Conservation (phyloP, 2,113 vertebrate species). For the Saccopteryx bilineata region DNA sequence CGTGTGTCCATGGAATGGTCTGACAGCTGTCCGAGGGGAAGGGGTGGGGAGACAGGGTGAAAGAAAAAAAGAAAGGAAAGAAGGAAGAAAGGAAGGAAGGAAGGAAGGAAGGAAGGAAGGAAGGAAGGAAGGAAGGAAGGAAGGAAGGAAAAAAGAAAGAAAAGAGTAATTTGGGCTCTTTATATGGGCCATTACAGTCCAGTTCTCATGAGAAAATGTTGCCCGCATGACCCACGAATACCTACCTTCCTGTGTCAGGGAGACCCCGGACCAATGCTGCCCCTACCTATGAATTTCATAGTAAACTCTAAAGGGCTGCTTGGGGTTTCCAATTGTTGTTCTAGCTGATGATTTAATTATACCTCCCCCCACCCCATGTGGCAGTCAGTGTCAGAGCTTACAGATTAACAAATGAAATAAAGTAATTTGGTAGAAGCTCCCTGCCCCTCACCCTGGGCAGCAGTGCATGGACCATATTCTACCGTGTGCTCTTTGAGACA, state of each 20-base stretch:
- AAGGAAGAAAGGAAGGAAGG: too few relatives aligned
- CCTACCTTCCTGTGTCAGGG: neutral
- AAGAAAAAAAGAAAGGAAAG: too few relatives aligned
- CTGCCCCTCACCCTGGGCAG: neutral
- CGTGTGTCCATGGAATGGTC: too few relatives aligned
- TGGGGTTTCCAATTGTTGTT: neutral
- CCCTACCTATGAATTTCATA: neutral
- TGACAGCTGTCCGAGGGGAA: too few relatives aligned
- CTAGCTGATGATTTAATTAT: neutral
- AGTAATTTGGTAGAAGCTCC: neutral
- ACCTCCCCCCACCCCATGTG: too few relatives aligned
- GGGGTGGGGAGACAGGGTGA: too few relatives aligned
- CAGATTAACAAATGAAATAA: constrained; percentile 63
- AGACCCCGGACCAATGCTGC: too few relatives aligned
- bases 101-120: too few relatives aligned
- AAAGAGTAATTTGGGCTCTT: neutral
- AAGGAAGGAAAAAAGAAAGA: too few relatives aligned
- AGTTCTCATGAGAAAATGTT: neutral
- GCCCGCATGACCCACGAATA: neutral
- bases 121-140: too few relatives aligned
- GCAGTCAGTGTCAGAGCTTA: neutral
- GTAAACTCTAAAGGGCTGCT: neutral
- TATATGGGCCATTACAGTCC: neutral
- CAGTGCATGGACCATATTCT: constrained; percentile 8
- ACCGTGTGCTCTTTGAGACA: constrained; percentile 13